Evolutionary conservation across 2,113 vertebrate species (phyloP).

Genomic region (Choloepus hoffmanni): DNA sequence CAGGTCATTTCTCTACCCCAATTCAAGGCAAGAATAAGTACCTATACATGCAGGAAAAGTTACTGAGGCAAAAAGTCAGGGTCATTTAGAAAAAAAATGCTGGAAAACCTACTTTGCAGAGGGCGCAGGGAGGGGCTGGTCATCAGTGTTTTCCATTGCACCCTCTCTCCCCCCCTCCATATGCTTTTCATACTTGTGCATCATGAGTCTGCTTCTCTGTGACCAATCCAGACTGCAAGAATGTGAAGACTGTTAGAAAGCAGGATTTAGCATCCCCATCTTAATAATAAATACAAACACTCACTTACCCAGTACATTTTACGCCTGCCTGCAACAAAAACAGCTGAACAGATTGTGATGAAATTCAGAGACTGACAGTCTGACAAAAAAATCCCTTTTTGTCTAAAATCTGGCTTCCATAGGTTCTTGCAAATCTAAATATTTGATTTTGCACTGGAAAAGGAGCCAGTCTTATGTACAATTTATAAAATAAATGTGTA

Average conservation of each 20-base stretch:
- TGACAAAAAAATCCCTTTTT: conserved; percentile 88
- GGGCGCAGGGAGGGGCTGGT: neutral
- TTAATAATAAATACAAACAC: conserved; percentile 89
- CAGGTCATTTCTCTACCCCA: conserved; percentile 73
- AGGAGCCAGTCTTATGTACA: conserved; percentile 85
- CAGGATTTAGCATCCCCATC: conserved; percentile 84
- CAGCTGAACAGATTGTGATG: conserved; percentile 90
- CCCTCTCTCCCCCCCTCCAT: neutral
- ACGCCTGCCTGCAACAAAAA: conserved; percentile 88
- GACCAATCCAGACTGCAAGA: conserved; percentile 78
- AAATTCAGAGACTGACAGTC: conserved; percentile 89
- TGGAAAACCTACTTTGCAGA: neutral
- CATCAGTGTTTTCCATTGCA: rapidly evolving
- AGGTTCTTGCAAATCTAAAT: conserved; percentile 89
- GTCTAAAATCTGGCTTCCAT: conserved; percentile 88
- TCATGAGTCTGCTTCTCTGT: conserved; percentile 27
- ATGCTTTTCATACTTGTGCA: conserved; percentile 63
- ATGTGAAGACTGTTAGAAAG: conserved; percentile 84
- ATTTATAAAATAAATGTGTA: conserved; percentile 87
- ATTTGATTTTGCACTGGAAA: conserved; percentile 86
- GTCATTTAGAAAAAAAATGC: conserved; percentile 62
- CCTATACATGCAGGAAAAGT: conserved; percentile 64
- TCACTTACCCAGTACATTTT: conserved; percentile 84
- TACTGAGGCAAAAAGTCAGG: conserved; percentile 62
- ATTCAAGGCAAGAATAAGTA: conserved; percentile 65